These are phyloP conservation scores for Branchinecta lynchi DNA, from an alignment of 1,140 invertebrate genomes.

Conservation along the genomic window DNA sequence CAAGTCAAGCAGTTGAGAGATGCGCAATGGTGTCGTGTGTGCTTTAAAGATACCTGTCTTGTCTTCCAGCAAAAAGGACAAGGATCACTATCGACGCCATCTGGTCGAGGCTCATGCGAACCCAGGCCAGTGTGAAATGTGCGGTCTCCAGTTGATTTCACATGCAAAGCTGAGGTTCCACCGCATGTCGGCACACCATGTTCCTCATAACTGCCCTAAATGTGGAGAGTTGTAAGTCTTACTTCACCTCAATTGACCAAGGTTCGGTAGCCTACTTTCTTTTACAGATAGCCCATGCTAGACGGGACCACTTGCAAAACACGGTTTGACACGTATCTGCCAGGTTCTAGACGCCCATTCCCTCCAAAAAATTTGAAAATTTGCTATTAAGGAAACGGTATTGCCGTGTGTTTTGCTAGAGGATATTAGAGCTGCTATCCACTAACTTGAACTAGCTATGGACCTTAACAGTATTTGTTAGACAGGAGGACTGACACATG, in stretches of 20 bases:
- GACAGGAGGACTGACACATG: too few relatives aligned
- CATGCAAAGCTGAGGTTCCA: neutral
- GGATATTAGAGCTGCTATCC: too few relatives aligned
- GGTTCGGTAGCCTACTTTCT: neutral
- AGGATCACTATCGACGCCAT: neutral
- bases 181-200: neutral
- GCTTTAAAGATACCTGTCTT: neutral
- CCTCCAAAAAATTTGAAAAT: neutral
- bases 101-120: neutral
- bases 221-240: neutral
- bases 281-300: neutral
- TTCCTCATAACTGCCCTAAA: neutral
- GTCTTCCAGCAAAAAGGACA: neutral
- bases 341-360: neutral
- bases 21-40: neutral
- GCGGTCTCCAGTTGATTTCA: neutral
- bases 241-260: neutral
- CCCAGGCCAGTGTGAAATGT: constrained; percentile 5
- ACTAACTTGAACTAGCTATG: too few relatives aligned
- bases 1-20: neutral
- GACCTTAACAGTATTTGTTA: too few relatives aligned
- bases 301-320: neutral
- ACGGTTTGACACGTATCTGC: neutral
- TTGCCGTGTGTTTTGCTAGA: too few relatives aligned
- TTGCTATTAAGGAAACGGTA: too few relatives aligned